Percentiles rank a stretch among this genome's conserved stretches.
phyloP scores from a whole-genome alignment of 2,888 invertebrate genomes.

The Drosophila anceps region DNA sequence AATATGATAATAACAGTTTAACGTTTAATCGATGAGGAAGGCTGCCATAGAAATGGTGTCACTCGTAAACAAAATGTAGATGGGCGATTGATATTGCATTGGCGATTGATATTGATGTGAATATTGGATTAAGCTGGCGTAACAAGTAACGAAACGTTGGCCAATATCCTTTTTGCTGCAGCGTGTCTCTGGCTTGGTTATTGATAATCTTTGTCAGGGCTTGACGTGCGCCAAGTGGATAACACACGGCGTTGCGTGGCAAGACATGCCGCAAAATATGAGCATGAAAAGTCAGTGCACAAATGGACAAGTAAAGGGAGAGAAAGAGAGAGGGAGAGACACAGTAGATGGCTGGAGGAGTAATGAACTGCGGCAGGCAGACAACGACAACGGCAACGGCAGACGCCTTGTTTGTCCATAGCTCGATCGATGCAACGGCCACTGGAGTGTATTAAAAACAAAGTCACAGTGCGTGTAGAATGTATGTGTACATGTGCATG shows the following conservation, averaged over 20 bases:
- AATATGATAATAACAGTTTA: constrained; percentile 62
- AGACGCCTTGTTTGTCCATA: constrained; percentile 72
- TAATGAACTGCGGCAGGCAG: constrained; percentile 72
- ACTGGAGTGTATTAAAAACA: constrained; percentile 80
- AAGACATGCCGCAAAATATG: constrained; percentile 51
- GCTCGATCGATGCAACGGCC: constrained; percentile 71
- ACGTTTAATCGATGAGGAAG: constrained; percentile 55
- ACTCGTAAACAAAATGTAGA: constrained; percentile 49
- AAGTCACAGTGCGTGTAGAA: constrained; percentile 68
- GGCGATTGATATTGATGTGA: constrained; percentile 59
- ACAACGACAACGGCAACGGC: constrained; percentile 49
- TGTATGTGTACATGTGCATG: constrained; percentile 25
- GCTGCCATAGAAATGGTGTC: constrained; percentile 53
- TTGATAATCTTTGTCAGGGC: constrained; percentile 76
- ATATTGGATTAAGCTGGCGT: constrained; percentile 49
- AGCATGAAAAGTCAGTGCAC: constrained; percentile 66
- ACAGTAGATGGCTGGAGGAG: constrained; percentile 66
- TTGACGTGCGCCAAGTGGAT: constrained; percentile 58
- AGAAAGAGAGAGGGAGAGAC: constrained; percentile 2
- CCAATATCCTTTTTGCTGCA: constrained; percentile 67
- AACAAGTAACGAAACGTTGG: constrained; percentile 50
- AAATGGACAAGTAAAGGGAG: not conserved
- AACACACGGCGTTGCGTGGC: constrained; percentile 48
- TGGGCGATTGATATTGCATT: constrained; percentile 20
- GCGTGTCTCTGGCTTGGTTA: constrained; percentile 58